These are phyloP conservation scores for Phrixothrix hirtus DNA, from an alignment of 2,888 invertebrate genomes.

Conservation along the genomic window DNA sequence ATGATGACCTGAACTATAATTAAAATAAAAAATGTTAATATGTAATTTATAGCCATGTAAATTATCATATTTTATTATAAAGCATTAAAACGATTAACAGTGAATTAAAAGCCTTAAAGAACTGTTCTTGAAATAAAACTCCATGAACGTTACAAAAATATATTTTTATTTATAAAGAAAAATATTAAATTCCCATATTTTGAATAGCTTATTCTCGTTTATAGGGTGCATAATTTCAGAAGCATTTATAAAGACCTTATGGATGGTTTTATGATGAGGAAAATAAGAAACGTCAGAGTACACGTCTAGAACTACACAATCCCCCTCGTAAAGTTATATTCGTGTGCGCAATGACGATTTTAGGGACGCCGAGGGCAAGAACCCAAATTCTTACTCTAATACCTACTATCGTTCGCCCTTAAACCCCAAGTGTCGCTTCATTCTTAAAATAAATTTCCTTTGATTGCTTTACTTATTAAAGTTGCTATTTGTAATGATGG, in stretches of 20 bases:
- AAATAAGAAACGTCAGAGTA: slow-evolving; percentile 13
- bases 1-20: no score
- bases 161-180: no score
- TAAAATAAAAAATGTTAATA: no score
- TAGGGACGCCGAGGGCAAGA: slow-evolving; percentile 15
- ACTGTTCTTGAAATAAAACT: no score
- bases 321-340: slow-evolving; percentile 18
- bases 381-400: slow-evolving; percentile 13
- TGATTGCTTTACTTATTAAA: slow-evolving; percentile 7
- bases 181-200: neutral
- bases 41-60: no score
- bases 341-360: slow-evolving; percentile 18
- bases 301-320: slow-evolving; percentile 13
- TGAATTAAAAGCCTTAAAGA: no score
- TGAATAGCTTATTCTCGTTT: neutral
- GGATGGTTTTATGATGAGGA: slow-evolving; percentile 15
- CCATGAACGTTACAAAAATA: no score
- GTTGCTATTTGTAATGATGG: slow-evolving; percentile 4
- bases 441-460: slow-evolving; percentile 12
- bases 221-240: neutral
- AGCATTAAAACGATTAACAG: no score
- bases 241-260: slow-evolving; percentile 7
- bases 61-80: no score
- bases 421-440: slow-evolving; percentile 6
- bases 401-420: slow-evolving; percentile 3